Evolutionary conservation across 2,113 vertebrate species (phyloP), one percentile per base, ranked within the genome.

Genomic region (Atrichornis clamosus): DNA sequence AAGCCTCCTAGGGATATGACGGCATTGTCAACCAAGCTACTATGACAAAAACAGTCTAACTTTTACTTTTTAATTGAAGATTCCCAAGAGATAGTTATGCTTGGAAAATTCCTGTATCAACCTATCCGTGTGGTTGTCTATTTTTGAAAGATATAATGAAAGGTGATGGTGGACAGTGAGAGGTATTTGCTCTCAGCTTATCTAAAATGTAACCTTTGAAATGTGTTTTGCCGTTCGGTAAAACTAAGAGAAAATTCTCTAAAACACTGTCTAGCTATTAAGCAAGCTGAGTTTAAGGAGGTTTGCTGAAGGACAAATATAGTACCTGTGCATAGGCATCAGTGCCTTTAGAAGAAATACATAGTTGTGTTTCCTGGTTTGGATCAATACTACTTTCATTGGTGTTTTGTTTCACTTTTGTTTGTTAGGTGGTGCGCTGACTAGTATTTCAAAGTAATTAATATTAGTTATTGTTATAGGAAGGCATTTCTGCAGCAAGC

Each of bases 401-500:
- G n/a, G 58, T 69, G 23, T 84, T 84, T 63, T 79, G 12, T 73
- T 92, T 63, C 33, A 18, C 42, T 83, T 88, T 27, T 49, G 24
- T 41, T 84, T 94, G 44, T 68, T 59, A 81, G 44, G 14, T 72
- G 56, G 30, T 27, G 15, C 35, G 47, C 23, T 59, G 41, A 84
- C 67, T 84, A 56, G 37, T 74, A 14, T 69, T 85, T 95, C 58
- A 46, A 59, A 90, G 47, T 93, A 93, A 93, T 95, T 95, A 74
- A 88, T 70, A 59, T 56, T 52, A 92, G 37, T 80, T 46, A 42
- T 75, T 94, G 81, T 87, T 92, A 69, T 14, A 84, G 59, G 56
- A 49, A 95, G 89, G 42, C 11, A 55, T 89, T 94, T 97, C 50
- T 95, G 60, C 56, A 69, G 19, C 81, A 79, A 91, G 50, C 52